Conservation (phyloP, 2,797 vertebrate species). For the Parotocinclus haroldoi region DNA sequence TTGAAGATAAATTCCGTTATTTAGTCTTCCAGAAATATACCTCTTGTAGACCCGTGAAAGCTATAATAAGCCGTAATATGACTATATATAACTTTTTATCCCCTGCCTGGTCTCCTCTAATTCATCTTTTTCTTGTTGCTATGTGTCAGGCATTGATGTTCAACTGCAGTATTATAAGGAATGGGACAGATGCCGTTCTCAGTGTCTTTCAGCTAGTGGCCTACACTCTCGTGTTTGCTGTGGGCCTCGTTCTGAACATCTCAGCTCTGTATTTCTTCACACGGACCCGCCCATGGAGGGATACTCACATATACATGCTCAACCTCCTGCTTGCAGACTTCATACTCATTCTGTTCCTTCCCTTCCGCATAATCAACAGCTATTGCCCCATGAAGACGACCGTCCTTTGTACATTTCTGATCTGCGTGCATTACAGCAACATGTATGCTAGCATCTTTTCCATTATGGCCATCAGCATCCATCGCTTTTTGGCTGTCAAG, state of each 20-base stretch:
- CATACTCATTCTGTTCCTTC: slow-evolving; percentile 72
- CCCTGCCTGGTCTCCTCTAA: no score
- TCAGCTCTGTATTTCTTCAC: slow-evolving; percentile 57
- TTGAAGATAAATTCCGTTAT: no score
- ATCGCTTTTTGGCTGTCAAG: slow-evolving; percentile 60
- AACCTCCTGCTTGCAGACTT: slow-evolving; percentile 63
- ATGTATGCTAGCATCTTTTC: slow-evolving; percentile 72
- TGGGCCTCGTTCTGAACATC: slow-evolving; percentile 60
- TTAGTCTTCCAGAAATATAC: no score
- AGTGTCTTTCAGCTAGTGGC: slow-evolving; percentile 9
- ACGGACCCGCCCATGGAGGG: slow-evolving; percentile 55
- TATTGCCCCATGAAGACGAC: slow-evolving; percentile 22
- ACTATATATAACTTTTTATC: no score
- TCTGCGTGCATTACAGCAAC: slow-evolving; percentile 63
- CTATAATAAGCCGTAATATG: no score
- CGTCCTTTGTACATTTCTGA: slow-evolving; percentile 53
- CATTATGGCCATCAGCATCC: slow-evolving; percentile 63
- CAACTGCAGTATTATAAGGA: background rate
- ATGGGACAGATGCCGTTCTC: accelerated
- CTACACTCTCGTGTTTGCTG: slow-evolving; percentile 58
- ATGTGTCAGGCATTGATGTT: slow-evolving; percentile 1
- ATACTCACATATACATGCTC: slow-evolving; percentile 68
- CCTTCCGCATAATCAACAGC: slow-evolving; percentile 63
- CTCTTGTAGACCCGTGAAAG: no score
- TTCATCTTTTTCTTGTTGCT: background rate